phyloP scores from a whole-genome alignment of 2,797 vertebrate species.

The Ctenopoma multispine region DNA sequence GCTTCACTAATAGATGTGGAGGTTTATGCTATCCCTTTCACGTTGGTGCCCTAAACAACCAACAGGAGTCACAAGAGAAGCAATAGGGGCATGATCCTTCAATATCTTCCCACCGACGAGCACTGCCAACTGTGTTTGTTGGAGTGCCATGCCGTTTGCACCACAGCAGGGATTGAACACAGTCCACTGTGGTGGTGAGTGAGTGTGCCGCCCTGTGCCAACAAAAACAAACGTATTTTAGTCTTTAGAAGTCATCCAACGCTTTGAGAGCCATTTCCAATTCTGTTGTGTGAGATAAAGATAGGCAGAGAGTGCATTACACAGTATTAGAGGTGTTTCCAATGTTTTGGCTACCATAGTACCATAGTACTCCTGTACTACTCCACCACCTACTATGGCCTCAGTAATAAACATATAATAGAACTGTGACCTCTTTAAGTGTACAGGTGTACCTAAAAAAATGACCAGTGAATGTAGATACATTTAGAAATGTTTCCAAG shows the following conservation, averaged over 20 bases:
- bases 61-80: conserved; percentile 4
- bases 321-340: no score
- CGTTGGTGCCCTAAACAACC: not conserved
- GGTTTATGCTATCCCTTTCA: not conserved
- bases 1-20: not conserved
- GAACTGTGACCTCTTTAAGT: no score
- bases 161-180: conserved; percentile 4
- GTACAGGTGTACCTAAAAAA: no score
- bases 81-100: conserved; percentile 1
- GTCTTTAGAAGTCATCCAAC: not conserved
- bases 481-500: not conserved
- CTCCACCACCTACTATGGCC: no score
- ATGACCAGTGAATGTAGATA: no score
- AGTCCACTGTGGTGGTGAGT: conserved; percentile 2
- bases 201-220: conserved; percentile 1
- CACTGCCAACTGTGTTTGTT: not conserved
- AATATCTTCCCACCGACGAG: not conserved
- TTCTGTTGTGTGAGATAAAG: no score
- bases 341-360: no score
- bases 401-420: no score
- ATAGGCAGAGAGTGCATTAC: no score
- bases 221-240: not conserved
- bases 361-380: no score
- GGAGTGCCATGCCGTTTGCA: conserved; percentile 10
- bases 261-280: not conserved